Conservation (phyloP, 1,140 invertebrate genomes). For the Brachionus manjavacas region DNA sequence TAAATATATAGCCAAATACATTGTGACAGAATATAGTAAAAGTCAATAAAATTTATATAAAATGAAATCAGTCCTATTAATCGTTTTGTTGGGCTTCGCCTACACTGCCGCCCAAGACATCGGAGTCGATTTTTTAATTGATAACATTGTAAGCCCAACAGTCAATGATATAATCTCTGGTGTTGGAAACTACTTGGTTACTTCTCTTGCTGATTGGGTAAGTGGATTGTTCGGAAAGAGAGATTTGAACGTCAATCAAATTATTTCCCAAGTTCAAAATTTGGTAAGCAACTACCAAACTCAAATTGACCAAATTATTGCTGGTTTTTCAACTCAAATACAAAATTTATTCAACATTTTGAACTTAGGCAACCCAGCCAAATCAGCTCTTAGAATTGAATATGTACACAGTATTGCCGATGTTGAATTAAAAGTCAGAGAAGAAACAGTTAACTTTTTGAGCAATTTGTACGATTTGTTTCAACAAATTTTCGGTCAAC, state of each 20-base stretch:
- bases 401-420: neutral
- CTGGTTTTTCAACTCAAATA: neutral
- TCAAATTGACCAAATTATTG: conserved; percentile 1
- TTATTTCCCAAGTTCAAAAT: conserved; percentile 14
- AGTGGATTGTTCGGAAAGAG: conserved; percentile 16
- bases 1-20: neutral
- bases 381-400: neutral
- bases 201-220: neutral
- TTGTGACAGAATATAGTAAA: neutral
- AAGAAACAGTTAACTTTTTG: neutral
- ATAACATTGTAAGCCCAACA: neutral
- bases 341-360: conserved; percentile 33
- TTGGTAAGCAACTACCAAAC: neutral
- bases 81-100: neutral
- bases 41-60: neutral
- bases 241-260: neutral
- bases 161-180: neutral
- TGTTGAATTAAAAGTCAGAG: neutral
- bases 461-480: neutral
- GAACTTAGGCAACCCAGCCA: neutral
- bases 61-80: conserved; percentile 21
- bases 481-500: neutral
- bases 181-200: neutral
- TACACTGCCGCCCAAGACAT: neutral
- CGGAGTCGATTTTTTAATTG: neutral